Evolutionary conservation across 2,888 invertebrate species (phyloP).

Genomic region (Hirtodrosophila trivittata): DNA sequence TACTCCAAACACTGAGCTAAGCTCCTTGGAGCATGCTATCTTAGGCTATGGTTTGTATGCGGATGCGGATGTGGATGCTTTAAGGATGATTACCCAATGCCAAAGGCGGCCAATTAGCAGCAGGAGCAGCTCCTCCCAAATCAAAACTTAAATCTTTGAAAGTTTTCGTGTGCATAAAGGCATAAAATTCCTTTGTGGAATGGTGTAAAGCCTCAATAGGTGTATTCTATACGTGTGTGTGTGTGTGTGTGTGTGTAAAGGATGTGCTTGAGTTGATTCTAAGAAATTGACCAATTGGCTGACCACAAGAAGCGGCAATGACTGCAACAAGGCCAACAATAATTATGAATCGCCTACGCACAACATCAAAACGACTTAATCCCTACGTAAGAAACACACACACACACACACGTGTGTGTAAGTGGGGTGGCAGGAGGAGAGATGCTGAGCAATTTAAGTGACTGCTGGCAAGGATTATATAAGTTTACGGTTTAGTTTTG

Average conservation of each 20-base stretch:
- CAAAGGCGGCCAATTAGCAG: conserved; percentile 52
- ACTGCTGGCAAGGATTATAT: conserved; percentile 72
- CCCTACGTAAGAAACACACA: conserved; percentile 46
- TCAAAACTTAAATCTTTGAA: conserved; percentile 45
- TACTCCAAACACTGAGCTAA: conserved; percentile 38
- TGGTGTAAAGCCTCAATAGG: conserved; percentile 20
- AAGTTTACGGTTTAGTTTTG: conserved; percentile 60
- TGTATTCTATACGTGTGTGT: conserved; percentile 9
- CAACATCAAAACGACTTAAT: conserved; percentile 80
- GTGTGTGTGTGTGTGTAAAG: conserved; percentile 6
- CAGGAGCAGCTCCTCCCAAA: conserved; percentile 1
- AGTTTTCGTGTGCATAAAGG: conserved; percentile 32
- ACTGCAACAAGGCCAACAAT: conserved; percentile 56
- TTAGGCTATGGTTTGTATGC: no score
- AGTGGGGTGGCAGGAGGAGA: neutral
- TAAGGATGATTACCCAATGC: conserved; percentile 46
- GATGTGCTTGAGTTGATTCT: conserved; percentile 34
- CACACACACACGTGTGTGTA: conserved; percentile 13
- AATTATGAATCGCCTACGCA: conserved; percentile 74
- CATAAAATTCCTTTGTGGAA: conserved; percentile 40
- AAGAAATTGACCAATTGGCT: conserved; percentile 80
- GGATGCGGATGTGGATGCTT: no score
- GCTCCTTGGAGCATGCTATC: conserved; percentile 32
- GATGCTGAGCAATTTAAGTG: conserved; percentile 55
- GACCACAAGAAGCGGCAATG: conserved; percentile 56